Evolutionary conservation across 2,888 invertebrate species (phyloP).

Genomic region (Neoscelio sp.): DNA sequence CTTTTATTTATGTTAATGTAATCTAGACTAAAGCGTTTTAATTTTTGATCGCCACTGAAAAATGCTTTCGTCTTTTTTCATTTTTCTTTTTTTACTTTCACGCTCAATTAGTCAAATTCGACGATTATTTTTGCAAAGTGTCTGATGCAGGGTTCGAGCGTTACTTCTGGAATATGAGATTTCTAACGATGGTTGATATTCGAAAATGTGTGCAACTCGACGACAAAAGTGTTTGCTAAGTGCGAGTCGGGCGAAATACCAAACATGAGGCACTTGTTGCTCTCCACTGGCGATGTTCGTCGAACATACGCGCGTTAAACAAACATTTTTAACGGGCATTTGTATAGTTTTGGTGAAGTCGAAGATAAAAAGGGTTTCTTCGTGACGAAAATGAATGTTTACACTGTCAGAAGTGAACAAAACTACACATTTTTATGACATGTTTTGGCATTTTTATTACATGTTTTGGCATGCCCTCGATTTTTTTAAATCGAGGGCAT

Average conservation of each 20-base stretch:
- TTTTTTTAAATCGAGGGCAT: too few species aligned
- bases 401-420: too few species aligned
- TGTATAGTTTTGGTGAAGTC: too few species aligned
- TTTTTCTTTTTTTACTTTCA: conserved; percentile 11
- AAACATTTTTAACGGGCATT: conserved; percentile 70
- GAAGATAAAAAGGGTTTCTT: too few species aligned
- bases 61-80: neutral
- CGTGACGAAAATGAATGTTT: too few species aligned
- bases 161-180: too few species aligned
- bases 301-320: conserved; percentile 80
- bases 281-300: conserved; percentile 76
- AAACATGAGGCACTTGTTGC: conserved; percentile 77
- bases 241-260: conserved; percentile 44
- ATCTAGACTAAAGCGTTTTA: conserved; percentile 13
- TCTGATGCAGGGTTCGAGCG: neutral
- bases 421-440: too few species aligned
- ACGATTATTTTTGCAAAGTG: neutral
- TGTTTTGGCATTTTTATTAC: too few species aligned
- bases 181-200: neutral
- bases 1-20: conserved; percentile 16
- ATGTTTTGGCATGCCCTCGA: too few species aligned
- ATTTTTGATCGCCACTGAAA: conserved; percentile 15
- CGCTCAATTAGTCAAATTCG: neutral
- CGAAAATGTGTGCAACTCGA: conserved; percentile 14
- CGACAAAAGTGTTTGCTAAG: conserved; percentile 30